Percentiles rank a stretch among this genome's conserved stretches.
phyloP scores from a whole-genome alignment of 1,140 invertebrate genomes.

The Drosophila pseudoobscura region DNA sequence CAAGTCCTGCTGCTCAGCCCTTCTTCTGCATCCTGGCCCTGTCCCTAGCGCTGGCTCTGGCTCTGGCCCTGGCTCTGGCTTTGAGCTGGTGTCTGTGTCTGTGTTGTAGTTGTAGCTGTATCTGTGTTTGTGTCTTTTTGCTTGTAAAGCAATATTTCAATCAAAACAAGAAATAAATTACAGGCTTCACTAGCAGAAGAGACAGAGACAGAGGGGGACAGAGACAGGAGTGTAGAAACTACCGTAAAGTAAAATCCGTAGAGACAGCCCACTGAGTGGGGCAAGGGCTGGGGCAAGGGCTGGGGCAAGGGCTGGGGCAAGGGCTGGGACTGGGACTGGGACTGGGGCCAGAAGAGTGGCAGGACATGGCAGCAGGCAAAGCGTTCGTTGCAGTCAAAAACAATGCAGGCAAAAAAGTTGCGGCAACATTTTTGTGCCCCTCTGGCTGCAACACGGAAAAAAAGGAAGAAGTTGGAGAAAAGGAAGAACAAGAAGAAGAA shows the following conservation, averaged over 20 bases:
- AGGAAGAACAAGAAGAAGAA: slow-evolving; percentile 58
- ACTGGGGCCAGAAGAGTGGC: not conserved
- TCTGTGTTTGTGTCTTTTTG: slow-evolving; percentile 72
- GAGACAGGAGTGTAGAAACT: slow-evolving; percentile 30
- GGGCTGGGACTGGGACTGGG: too few relatives aligned
- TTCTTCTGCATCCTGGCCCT: not conserved
- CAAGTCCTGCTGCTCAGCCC: slow-evolving; percentile 46
- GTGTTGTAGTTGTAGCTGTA: not conserved
- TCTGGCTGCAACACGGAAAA: slow-evolving; percentile 7
- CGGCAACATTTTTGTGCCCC: slow-evolving; percentile 61
- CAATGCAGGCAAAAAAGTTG: slow-evolving; percentile 78
- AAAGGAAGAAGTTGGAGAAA: not conserved
- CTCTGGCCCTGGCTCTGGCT: not conserved
- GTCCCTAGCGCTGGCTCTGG: not conserved
- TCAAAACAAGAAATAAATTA: slow-evolving; percentile 82
- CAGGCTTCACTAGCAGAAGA: slow-evolving; percentile 74
- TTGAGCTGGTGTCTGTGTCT: slow-evolving; percentile 6
- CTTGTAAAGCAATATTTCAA: slow-evolving; percentile 82
- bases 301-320: too few relatives aligned
- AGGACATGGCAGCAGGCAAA: not conserved
- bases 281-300: not conserved
- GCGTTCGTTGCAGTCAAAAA: slow-evolving; percentile 68
- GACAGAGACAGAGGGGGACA: slow-evolving; percentile 19
- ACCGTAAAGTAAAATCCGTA: slow-evolving; percentile 59
- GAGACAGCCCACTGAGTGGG: slow-evolving; percentile 18